phyloP scores from a whole-genome alignment of 2,113 vertebrate genomes.

The Rissa tridactyla region DNA sequence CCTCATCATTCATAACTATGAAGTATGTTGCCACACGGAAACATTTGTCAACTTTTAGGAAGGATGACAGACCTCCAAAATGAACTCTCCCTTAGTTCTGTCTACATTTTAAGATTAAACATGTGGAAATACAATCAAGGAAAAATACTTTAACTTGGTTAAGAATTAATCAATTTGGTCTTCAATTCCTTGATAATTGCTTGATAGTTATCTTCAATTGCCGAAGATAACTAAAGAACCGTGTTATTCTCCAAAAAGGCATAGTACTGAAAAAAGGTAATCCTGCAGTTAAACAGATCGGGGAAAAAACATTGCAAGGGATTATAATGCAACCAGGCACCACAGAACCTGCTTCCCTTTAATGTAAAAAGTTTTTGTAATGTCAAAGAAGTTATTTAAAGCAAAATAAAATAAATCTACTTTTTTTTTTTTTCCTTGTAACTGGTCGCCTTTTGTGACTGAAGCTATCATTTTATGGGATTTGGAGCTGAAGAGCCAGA shows the following conservation, averaged over 20 bases:
- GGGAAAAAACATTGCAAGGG: background rate
- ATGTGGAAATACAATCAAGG: background rate
- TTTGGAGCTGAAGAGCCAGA: background rate
- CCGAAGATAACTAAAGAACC: background rate
- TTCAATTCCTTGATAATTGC: background rate
- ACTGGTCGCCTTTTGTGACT: background rate
- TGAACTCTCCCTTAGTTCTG: background rate
- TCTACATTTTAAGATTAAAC: background rate
- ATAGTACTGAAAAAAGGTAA: background rate
- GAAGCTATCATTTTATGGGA: background rate
- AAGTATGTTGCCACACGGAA: background rate
- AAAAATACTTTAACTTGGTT: background rate
- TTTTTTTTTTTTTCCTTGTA: background rate
- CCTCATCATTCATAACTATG: background rate
- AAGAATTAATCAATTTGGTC: background rate
- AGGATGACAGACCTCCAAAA: background rate
- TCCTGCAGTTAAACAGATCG: background rate
- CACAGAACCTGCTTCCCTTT: background rate
- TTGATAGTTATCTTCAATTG: background rate
- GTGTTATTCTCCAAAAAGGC: background rate
- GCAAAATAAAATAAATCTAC: background rate
- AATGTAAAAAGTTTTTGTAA: background rate
- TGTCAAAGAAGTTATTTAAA: background rate
- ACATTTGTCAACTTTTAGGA: background rate
- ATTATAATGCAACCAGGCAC: background rate